A percentile compares a stretch with the other conserved stretches of the same genome.
phyloP scores from a whole-genome alignment of 2,888 invertebrate genomes.

The Microctonus brassicae region DNA sequence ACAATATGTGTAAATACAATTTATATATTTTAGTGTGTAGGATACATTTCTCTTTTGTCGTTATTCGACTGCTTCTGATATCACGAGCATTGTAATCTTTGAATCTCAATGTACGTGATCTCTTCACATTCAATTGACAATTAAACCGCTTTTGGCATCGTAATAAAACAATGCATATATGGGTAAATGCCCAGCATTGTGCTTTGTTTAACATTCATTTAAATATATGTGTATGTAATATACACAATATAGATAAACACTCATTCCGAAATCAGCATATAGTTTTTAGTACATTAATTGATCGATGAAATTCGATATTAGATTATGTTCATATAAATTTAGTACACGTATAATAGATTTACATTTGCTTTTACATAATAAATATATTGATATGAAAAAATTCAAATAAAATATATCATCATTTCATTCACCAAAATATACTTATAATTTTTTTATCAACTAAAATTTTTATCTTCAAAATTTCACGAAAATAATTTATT shows the following conservation, averaged over 20 bases:
- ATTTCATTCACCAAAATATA: not conserved
- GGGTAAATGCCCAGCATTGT: not conserved
- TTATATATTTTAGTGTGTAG: not conserved
- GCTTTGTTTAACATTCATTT: not conserved
- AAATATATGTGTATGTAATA: not conserved
- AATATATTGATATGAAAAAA: not conserved
- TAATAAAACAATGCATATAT: not conserved
- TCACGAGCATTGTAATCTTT: not conserved
- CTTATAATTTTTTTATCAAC: not conserved
- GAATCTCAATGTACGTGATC: constrained; percentile 1
- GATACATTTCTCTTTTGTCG: not conserved
- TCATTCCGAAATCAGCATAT: no score
- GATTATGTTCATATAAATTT: not conserved
- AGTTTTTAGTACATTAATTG: constrained; percentile 8
- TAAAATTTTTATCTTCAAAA: not conserved
- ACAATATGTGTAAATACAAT: constrained; percentile 3
- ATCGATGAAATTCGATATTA: not conserved
- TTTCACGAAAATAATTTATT: no score
- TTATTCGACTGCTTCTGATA: not conserved
- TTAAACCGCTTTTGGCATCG: constrained; percentile 7
- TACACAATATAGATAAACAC: not conserved
- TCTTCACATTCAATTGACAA: constrained; percentile 6
- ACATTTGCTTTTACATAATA: not conserved
- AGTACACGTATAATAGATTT: not conserved
- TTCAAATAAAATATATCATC: not conserved